Evolutionary conservation across 2,797 vertebrate genomes (phyloP).

Genomic region (Myotis findleyi): DNA sequence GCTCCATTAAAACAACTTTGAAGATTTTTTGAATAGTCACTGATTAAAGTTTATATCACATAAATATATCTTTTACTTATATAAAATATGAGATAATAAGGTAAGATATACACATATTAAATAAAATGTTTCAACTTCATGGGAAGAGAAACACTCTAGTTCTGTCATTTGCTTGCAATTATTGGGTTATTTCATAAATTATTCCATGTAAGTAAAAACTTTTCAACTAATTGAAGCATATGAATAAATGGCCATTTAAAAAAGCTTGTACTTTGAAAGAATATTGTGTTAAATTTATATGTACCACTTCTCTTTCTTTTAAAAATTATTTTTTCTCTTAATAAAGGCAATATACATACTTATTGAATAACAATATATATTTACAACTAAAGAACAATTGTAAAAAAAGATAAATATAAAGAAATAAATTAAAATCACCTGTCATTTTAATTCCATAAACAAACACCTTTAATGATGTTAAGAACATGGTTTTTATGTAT

Average conservation of each 20-base stretch:
- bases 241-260: background rate
- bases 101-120: background rate
- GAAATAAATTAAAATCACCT: background rate
- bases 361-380: background rate
- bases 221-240: background rate
- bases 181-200: background rate
- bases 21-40: background rate
- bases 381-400: background rate
- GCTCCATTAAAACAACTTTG: background rate
- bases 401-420: background rate
- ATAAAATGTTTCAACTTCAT: background rate
- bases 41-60: background rate
- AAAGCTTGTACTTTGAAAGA: background rate
- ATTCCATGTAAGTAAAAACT: background rate
- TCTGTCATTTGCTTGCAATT: background rate
- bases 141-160: background rate
- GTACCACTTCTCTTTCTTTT: background rate
- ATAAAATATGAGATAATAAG: constrained; percentile 38
- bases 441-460: background rate
- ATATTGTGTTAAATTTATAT: background rate
- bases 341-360: background rate
- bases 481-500: background rate
- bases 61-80: background rate
- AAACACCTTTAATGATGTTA: background rate
- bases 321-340: background rate